phyloP scores from a whole-genome alignment of 2,888 invertebrate genomes.

The Leptodirus hochenwartii region DNA sequence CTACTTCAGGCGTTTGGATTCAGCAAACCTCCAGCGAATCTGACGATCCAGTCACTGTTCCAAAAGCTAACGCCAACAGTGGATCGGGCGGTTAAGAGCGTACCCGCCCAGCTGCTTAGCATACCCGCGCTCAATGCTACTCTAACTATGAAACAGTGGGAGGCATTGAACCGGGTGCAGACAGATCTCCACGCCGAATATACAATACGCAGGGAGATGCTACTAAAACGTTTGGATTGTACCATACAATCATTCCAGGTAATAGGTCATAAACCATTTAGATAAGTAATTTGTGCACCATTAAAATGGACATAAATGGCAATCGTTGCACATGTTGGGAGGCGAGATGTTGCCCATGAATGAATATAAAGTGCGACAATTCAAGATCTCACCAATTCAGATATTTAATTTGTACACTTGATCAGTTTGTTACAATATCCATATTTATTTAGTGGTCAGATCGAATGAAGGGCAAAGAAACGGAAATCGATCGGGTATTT shows the following conservation, averaged over 20 bases:
- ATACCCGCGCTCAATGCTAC: constrained; percentile 57
- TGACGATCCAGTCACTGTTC: constrained; percentile 59
- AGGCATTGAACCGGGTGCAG: constrained; percentile 46
- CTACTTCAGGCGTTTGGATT: constrained; percentile 65
- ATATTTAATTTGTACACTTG: too few species aligned
- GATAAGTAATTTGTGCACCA: not conserved
- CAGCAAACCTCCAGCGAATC: constrained; percentile 73
- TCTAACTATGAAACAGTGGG: constrained; percentile 71
- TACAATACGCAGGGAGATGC: constrained; percentile 61
- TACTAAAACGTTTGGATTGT: constrained; percentile 82
- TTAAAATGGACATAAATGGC: not conserved
- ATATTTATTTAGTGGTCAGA: constrained; percentile 59
- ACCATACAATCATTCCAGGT: constrained; percentile 94
- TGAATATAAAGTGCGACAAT: too few species aligned
- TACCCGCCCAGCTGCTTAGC: constrained; percentile 43
- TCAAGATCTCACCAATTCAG: too few species aligned
- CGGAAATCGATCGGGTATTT: constrained; percentile 43
- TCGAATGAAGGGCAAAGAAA: constrained; percentile 52
- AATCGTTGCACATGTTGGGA: too few species aligned
- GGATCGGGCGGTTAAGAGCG: constrained; percentile 41
- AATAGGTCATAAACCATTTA: constrained; percentile 12
- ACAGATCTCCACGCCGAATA: constrained; percentile 68
- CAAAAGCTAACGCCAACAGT: constrained; percentile 54
- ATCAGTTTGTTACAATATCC: constrained; percentile 7
- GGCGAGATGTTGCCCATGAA: too few species aligned